phyloP scores from a whole-genome alignment of 2,797 vertebrate species.

The Arctocebus calabarensis region DNA sequence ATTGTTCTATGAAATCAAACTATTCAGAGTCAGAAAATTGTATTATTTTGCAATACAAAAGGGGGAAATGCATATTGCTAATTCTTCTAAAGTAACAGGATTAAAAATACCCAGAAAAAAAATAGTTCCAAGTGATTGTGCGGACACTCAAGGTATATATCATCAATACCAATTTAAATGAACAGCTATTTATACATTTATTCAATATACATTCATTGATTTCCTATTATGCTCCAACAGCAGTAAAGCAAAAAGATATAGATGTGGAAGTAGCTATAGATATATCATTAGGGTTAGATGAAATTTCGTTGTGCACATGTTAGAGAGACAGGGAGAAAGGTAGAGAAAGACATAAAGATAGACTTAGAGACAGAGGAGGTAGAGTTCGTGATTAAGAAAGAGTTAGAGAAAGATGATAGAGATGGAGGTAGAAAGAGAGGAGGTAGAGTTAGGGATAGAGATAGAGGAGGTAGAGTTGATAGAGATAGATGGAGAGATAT shows the following conservation, averaged over 20 bases:
- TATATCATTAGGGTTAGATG: neutral
- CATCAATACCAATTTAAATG: conserved; percentile 2
- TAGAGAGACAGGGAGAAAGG: too few relatives aligned
- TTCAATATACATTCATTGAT: neutral
- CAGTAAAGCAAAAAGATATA: neutral
- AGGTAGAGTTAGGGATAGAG: neutral
- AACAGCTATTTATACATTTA: neutral
- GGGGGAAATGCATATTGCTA: neutral
- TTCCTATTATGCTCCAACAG: neutral
- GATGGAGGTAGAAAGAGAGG: neutral
- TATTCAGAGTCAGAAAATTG: conserved; percentile 5
- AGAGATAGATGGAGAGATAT: neutral
- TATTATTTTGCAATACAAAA: neutral
- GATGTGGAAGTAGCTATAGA: neutral
- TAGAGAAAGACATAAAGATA: too few relatives aligned
- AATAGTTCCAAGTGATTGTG: neutral
- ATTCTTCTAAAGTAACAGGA: neutral
- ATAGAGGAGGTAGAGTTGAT: neutral
- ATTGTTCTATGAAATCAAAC: conserved; percentile 11
- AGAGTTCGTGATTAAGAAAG: too few relatives aligned
- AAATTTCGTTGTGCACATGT: neutral
- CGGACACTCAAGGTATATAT: neutral
- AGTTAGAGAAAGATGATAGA: neutral
- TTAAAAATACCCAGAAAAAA: conserved; percentile 32
- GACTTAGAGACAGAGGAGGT: too few relatives aligned